phyloP scores from a whole-genome alignment of 2,113 vertebrate species.

The Pantherophis guttatus region DNA sequence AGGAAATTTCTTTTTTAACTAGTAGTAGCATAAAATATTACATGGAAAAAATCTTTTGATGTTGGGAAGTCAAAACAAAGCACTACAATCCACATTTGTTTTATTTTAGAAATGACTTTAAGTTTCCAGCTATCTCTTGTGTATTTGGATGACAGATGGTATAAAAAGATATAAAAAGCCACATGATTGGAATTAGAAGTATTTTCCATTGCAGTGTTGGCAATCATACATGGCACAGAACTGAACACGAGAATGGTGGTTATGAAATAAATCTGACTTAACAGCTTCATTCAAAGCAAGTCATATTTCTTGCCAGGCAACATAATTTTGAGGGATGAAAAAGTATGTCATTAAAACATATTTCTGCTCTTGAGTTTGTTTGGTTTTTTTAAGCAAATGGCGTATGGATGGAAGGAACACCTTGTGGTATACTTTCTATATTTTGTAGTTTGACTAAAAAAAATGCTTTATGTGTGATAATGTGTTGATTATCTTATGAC shows the following conservation, averaged over 20 bases:
- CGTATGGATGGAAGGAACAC: not conserved
- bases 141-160: not conserved
- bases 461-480: not conserved
- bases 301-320: not conserved
- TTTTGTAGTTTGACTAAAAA: not conserved
- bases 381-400: not conserved
- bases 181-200: not conserved
- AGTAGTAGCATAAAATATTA: not conserved
- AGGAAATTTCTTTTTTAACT: not conserved
- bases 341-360: not conserved
- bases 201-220: not conserved
- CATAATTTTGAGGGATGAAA: not conserved
- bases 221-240: not conserved
- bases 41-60: not conserved
- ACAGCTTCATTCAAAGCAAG: not conserved
- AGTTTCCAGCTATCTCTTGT: not conserved
- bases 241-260: not conserved
- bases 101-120: not conserved
- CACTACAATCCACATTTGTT: not conserved
- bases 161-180: not conserved
- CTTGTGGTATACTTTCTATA: not conserved
- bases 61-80: not conserved
- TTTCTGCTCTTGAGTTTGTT: not conserved
- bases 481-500: not conserved
- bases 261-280: not conserved